Evolutionary conservation across 2,888 invertebrate genomes (phyloP), one percentile per base, ranked within the genome.

Genomic region (Alloscopus bannaensis): DNA sequence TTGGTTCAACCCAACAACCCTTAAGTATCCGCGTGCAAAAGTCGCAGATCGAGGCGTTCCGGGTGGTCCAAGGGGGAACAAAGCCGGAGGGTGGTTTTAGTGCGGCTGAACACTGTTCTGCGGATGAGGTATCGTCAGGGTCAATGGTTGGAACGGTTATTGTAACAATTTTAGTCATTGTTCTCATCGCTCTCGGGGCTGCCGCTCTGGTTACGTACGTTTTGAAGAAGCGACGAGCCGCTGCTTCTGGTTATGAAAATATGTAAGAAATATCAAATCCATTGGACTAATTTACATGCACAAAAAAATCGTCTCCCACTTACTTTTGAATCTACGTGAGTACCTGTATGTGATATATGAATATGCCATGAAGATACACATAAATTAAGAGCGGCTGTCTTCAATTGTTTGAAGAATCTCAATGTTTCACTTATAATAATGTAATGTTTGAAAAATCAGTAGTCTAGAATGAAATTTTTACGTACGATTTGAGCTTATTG

Each of bases 71-170:
- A 0, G 47, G 52, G 26, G 18, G 1, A n/a, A 3, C 42, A 18
- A 1, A 45, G 18, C 1, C 18, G 6, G 65, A 36, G 3, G 59
- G 36, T 0, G 20, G 0, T 0, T 76, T 76, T 28, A 68, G 76
- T 22, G 22, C 26, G 24, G 60, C 76, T 6, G 76, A 76, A 18
- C 76, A 76, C 36, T 76, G 76, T 18, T 18, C 76, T 18, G 50
- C 68, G 13, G 76, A 76, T 52, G 76, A 76, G 52, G 42, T 76
- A 29, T 68, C 76, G 1, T 60, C 76, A 11, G 76, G 76, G 16
- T 68, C 68, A 28, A 29, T 76, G 50, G 36, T 76, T 11, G 68
- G 31, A 28, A 76, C 68, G 4, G 68, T 68, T 1, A 50, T 68
- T 24, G 11, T 76, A 40, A 59, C 60, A 3, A 60, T 76, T 62